Evolutionary conservation across 2,113 vertebrate species (phyloP), one percentile per base, ranked within the genome.

Genomic region (Bagarius yarrelli): DNA sequence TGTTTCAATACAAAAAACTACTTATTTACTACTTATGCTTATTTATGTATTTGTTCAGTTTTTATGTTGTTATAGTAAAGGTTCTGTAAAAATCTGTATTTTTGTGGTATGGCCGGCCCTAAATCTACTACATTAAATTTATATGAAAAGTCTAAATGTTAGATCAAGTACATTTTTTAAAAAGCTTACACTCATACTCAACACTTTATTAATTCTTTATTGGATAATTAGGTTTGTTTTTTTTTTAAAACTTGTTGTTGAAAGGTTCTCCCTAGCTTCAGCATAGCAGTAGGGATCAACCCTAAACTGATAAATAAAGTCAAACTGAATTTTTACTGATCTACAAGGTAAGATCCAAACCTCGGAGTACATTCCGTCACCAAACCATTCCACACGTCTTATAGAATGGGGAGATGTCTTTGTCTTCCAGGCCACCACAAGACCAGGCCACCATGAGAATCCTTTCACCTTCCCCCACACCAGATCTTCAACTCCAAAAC

Each of bases 381-480:
- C 97, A 4, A 98, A 99, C 97, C 97, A 99, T 88, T 98, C 95
- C 64, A 99, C 95, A 87, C 94, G 91, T 1, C 96, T 91, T 92
- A 97, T 93, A 34, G 92, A 94, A 0, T 89, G 80, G 1, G 90
- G 91, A 0, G 92, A 81, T 8, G 86, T 91, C 50, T 94, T 95
- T 55, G 85, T 90, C 80, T 92, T 94, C 96, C 96, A 96, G 8
- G 93, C 91, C 2, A 95, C 92, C 0, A 99, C 93, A 21, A 98
- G 88, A 0, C 96, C 97, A 0, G 97, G 97, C 97, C 97, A 99
- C 95, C 93, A 95, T 30, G 95, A 94, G 83, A 96, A 96, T 5
- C 96, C 96, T 81, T 95, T 95, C 83, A 97, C 90, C 86, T 96
- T 98, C 0, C 97, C 97, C 97, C 96, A 98, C 0, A 98, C 94